These are phyloP conservation scores for Sylvietta virens DNA, from an alignment of 2,113 vertebrate genomes.

Conservation along the genomic window DNA sequence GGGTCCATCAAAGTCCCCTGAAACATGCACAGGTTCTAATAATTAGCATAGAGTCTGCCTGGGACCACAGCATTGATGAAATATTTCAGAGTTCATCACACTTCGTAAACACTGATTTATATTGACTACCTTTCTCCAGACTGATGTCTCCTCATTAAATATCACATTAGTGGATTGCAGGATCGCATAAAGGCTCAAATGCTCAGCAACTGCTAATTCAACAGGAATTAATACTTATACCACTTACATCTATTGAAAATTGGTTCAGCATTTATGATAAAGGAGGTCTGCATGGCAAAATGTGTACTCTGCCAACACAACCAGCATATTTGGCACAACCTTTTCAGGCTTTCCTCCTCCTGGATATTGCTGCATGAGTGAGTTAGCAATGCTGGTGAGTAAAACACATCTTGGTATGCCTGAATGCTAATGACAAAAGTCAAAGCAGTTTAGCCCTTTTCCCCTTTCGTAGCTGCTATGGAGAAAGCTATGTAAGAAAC, in stretches of 20 bases:
- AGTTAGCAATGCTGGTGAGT: background rate
- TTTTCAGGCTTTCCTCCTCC: background rate
- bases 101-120: conserved; percentile 99
- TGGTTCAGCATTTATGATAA: conserved; percentile 53
- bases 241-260: conserved; percentile 60
- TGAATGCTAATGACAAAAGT: background rate
- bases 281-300: background rate
- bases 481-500: background rate
- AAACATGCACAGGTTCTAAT: conserved; percentile 72
- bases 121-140: conserved; percentile 97
- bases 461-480: background rate
- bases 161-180: conserved; percentile 89
- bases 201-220: conserved; percentile 80
- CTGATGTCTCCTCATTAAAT: conserved; percentile 98
- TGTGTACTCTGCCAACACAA: conserved; percentile 2
- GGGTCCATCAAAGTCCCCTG: conserved; percentile 72
- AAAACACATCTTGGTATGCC: background rate
- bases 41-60: conserved; percentile 86
- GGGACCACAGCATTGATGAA: conserved; percentile 84
- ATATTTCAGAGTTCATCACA: conserved; percentile 98
- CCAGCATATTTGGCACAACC: background rate
- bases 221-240: conserved; percentile 75
- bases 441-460: background rate
- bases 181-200: conserved; percentile 77
- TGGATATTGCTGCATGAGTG: background rate